Evolutionary conservation across 2,888 invertebrate species (phyloP), one percentile per base, ranked within the genome.

Genomic region (Drosophila formosana): DNA sequence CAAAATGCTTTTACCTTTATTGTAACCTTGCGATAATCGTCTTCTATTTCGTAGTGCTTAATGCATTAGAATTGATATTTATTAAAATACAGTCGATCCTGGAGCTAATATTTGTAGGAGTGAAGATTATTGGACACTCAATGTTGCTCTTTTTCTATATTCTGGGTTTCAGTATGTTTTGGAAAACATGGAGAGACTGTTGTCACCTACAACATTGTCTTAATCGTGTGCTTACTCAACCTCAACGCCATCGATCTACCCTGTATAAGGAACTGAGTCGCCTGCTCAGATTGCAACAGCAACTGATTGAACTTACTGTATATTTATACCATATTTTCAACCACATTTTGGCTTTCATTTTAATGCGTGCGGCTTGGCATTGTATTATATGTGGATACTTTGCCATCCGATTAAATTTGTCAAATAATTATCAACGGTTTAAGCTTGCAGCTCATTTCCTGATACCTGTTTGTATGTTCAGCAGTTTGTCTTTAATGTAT

Each of bases 301-400:
- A 26, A 26, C 39, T 52, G 0, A 52, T 52, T 4, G 6, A 52
- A 13, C 25, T 52, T 9, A 26, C 9, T 6, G 5, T n/a, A 1
- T 9, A 52, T 3, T 9, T 52, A 9, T 26, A 39, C 13, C 9
- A n/a, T n/a, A 52, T 25, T 26, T 52, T 52, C 9, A 52, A 26
- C 9, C 23, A 52, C 7, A 52, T 52, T 9, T 26, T 39, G n/a
- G n/a, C 8, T 8, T 52, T 26, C 39, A 37, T 52, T 39, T 4
- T 52, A 7, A 26, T 37, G 39, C 25, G 37, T 8, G 3, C 4
- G 1, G 6, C 39, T 3, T 52, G 37, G 37, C 37, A 26, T n/a
- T 37, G n/a, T 39, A 39, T 13, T 5, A 9, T 52, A 3, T 13
- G 25, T 52, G 39, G 52, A 8, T 52, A 52, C n/a, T 39, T 39